A percentile compares a stretch with the other conserved stretches of the same genome.
These are phyloP conservation scores for Sitodiplosis mosellana DNA, from an alignment of 1,140 invertebrate genomes.

Conservation along the genomic window DNA sequence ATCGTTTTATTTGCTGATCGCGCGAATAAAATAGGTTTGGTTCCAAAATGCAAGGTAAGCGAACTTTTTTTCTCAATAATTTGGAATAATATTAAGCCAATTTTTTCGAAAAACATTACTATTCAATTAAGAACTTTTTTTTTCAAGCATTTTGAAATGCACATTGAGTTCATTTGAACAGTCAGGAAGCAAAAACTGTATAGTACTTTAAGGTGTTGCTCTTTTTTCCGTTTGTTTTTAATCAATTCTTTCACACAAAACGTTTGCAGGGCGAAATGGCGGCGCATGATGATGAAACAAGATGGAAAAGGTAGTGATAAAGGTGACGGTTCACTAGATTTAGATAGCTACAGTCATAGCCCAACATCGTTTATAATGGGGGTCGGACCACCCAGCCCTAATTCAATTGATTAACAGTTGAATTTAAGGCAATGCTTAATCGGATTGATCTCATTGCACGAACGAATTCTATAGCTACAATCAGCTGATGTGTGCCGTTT, in stretches of 20 bases:
- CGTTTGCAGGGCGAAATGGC: constrained; percentile 94
- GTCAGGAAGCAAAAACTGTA: no score
- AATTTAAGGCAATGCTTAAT: constrained; percentile 1
- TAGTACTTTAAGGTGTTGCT: no score
- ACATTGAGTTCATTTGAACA: no score
- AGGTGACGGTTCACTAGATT: constrained; percentile 36
- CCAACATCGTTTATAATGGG: constrained; percentile 25
- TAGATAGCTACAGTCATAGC: constrained; percentile 32
- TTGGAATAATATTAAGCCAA: no score
- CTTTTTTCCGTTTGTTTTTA: neutral
- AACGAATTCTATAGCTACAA: neutral
- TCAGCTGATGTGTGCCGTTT: no score
- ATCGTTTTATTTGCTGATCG: neutral
- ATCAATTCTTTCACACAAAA: no score
- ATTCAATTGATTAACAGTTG: constrained; percentile 16
- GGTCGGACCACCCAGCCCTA: constrained; percentile 25
- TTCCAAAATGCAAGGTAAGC: constrained; percentile 92
- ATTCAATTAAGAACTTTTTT: no score
- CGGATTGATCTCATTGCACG: constrained; percentile 1
- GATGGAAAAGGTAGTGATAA: constrained; percentile 40
- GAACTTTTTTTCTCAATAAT: no score
- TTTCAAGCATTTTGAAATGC: no score
- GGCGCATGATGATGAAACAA: constrained; percentile 72
- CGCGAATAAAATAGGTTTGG: constrained; percentile 61
- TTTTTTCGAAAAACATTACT: no score